Conservation (phyloP, 2,113 vertebrate species). For the Puffinus mauretanicus region DNA sequence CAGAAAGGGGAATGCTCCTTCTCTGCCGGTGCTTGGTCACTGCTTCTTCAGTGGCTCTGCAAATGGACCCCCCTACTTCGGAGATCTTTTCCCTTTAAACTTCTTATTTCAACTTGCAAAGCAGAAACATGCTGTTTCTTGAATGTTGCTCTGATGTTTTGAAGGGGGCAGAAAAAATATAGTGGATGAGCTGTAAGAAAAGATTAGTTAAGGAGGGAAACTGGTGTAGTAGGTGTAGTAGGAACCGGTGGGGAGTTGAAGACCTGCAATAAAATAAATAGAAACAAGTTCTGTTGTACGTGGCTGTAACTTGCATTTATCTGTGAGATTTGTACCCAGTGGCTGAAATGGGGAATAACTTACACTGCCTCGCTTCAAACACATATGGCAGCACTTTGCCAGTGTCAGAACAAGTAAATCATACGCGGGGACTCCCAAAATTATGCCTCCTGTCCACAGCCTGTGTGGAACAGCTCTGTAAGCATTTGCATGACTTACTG, state of each 20-base stretch:
- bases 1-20: not conserved
- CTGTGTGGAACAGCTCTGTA: not conserved
- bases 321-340: not conserved
- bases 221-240: not conserved
- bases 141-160: not conserved
- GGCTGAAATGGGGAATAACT: not conserved
- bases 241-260: not conserved
- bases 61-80: not conserved
- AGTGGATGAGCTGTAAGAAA: not conserved
- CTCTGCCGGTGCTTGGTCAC: not conserved
- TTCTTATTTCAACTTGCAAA: not conserved
- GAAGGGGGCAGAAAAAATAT: not conserved
- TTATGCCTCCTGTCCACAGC: not conserved
- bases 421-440: not conserved
- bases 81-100: not conserved
- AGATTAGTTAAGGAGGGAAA: not conserved
- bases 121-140: not conserved
- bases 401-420: not conserved
- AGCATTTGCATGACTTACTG: not conserved
- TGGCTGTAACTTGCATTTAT: not conserved
- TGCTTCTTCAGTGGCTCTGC: not conserved
- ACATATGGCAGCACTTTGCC: not conserved
- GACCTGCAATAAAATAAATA: not conserved
- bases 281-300: not conserved
- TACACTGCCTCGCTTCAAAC: not conserved